These are phyloP conservation scores for Vannuccia rotundouncinata DNA, from an alignment of 2,888 invertebrate genomes.

Conservation along the genomic window DNA sequence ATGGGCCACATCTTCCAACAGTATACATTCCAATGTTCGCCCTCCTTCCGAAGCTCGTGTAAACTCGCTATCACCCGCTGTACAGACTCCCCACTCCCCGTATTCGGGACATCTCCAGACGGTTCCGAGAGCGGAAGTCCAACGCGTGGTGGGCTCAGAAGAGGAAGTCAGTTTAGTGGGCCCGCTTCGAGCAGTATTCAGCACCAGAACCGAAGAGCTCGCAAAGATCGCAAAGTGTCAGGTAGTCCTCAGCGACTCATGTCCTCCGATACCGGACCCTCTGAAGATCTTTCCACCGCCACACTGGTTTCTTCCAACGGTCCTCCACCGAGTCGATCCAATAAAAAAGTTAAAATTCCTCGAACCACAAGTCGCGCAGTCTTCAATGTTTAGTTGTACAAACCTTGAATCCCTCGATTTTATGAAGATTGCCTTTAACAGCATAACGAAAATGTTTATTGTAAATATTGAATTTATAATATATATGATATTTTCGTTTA, in stretches of 20 bases:
- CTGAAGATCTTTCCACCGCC: not conserved
- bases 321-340: not conserved
- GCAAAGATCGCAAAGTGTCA: constrained; percentile 5
- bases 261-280: not conserved
- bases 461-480: no score
- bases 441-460: no score
- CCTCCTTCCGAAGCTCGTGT: not conserved
- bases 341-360: not conserved
- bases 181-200: not conserved
- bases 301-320: not conserved
- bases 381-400: not conserved
- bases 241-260: not conserved
- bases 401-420: no score
- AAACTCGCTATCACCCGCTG: not conserved
- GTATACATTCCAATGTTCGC: constrained; percentile 1
- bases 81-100: not conserved
- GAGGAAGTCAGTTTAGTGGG: not conserved
- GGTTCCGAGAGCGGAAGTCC: not conserved
- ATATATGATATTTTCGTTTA: no score
- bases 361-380: not conserved
- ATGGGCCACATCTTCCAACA: not conserved
- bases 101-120: not conserved
- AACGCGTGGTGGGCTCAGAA: not conserved
- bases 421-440: no score
- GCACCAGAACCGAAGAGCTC: not conserved